Evolutionary conservation across 1,140 invertebrate species (phyloP).

Genomic region (Potamilus streckersoni): DNA sequence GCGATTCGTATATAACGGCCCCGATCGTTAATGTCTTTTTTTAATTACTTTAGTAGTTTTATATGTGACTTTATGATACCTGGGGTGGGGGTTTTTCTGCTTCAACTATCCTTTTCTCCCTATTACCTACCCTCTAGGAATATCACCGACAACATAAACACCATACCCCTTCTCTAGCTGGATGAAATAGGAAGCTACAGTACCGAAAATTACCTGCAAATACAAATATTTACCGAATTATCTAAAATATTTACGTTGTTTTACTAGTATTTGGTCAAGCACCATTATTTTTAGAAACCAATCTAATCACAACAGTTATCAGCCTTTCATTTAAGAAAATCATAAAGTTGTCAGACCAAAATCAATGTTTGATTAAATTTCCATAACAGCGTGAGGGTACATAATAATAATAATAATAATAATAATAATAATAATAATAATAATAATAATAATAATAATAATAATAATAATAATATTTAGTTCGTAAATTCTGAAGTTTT

Average conservation of each 20-base stretch:
- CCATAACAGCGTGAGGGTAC: background rate
- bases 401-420: too few relatives aligned
- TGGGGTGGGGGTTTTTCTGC: background rate
- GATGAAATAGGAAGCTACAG: slow-evolving; percentile 62
- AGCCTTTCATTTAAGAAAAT: background rate
- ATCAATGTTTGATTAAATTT: background rate
- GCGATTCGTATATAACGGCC: too few relatives aligned
- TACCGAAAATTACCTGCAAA: slow-evolving; percentile 65
- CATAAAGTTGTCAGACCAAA: background rate
- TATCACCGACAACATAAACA: slow-evolving; percentile 65
- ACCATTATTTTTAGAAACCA: background rate
- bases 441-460: too few relatives aligned
- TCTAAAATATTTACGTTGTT: background rate
- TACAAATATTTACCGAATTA: slow-evolving; percentile 7
- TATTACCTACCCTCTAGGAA: slow-evolving; percentile 66
- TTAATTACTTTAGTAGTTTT: background rate
- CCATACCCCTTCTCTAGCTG: slow-evolving; percentile 59
- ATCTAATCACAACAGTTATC: background rate
- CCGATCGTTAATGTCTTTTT: background rate
- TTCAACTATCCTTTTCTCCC: background rate
- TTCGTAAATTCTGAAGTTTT: background rate
- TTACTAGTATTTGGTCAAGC: background rate
- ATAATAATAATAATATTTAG: too few relatives aligned
- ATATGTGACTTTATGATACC: too few relatives aligned
- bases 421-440: too few relatives aligned